Conservation (phyloP, 2,888 invertebrate species). For the Amphipyra berbera region DNA sequence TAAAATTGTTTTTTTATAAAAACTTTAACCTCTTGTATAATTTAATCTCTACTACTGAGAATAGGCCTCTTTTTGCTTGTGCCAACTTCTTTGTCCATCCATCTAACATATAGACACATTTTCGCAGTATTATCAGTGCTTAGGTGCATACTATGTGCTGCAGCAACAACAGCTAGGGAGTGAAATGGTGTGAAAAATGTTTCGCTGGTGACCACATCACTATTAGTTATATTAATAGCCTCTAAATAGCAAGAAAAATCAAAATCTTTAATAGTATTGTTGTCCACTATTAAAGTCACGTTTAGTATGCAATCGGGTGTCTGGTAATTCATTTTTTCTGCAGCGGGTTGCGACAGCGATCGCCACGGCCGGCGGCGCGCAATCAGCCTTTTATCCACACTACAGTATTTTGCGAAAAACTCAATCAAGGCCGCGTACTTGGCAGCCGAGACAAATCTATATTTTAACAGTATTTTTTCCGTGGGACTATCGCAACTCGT, state of each 20-base stretch:
- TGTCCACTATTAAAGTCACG: constrained; percentile 67
- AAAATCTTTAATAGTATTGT: constrained; percentile 28
- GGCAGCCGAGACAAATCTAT: constrained; percentile 85
- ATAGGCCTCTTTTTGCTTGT: too few relatives aligned
- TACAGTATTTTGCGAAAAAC: constrained; percentile 77
- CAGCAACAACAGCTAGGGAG: neutral
- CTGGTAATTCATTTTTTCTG: constrained; percentile 71
- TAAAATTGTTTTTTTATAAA: too few relatives aligned
- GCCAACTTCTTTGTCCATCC: too few relatives aligned
- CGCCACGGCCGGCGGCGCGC: constrained; percentile 77
- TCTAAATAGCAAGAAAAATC: constrained; percentile 29
- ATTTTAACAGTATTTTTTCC: constrained; percentile 76
- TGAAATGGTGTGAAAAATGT: neutral
- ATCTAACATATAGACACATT: neutral
- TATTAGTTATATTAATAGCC: too few relatives aligned
- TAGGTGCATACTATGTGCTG: too few relatives aligned
- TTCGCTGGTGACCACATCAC: neutral
- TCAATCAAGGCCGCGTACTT: constrained; percentile 79
- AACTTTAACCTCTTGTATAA: too few relatives aligned
- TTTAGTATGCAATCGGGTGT: constrained; percentile 70
- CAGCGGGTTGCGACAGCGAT: constrained; percentile 58
- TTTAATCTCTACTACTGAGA: too few relatives aligned
- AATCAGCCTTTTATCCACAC: constrained; percentile 70
- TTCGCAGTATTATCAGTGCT: neutral
- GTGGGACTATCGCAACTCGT: constrained; percentile 69